Evolutionary conservation across 1,140 invertebrate species (phyloP).

Genomic region (Drosophila mayri): DNA sequence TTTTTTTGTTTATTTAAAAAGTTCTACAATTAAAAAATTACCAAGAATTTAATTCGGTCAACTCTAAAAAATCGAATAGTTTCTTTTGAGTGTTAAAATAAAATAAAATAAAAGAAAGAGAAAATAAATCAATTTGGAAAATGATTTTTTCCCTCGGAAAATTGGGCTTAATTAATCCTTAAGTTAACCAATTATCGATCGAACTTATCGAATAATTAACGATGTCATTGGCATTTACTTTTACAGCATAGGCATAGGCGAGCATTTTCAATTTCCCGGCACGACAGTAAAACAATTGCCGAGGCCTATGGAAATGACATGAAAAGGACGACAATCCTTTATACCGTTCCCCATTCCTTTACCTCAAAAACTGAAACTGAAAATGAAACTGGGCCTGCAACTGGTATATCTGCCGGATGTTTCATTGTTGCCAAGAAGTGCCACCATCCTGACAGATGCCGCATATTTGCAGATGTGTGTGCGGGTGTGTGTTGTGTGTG

Average conservation of each 20-base stretch:
- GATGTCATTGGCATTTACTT: slow-evolving; percentile 31
- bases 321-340: slow-evolving; percentile 37
- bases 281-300: slow-evolving; percentile 44
- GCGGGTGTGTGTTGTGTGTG: slow-evolving; percentile 7
- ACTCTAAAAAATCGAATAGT: not conserved
- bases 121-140: too few species aligned
- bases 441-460: slow-evolving; percentile 36
- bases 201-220: slow-evolving; percentile 31
- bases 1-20: slow-evolving; percentile 11
- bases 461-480: slow-evolving; percentile 13
- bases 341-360: not conserved
- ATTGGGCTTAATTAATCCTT: not conserved
- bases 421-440: slow-evolving; percentile 24
- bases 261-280: slow-evolving; percentile 60
- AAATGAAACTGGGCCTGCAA: slow-evolving; percentile 28
- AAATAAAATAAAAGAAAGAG: not conserved
- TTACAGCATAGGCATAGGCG: not conserved
- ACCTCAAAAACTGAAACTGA: slow-evolving; percentile 2
- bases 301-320: slow-evolving; percentile 44
- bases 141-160: too few species aligned
- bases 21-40: slow-evolving; percentile 18
- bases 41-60: not conserved
- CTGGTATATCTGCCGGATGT: slow-evolving; percentile 38
- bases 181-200: not conserved
- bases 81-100: not conserved